Base-by-base conservation (phyloP, 2,113 vertebrate species). In the Chroicocephalus ridibundus region DNA sequence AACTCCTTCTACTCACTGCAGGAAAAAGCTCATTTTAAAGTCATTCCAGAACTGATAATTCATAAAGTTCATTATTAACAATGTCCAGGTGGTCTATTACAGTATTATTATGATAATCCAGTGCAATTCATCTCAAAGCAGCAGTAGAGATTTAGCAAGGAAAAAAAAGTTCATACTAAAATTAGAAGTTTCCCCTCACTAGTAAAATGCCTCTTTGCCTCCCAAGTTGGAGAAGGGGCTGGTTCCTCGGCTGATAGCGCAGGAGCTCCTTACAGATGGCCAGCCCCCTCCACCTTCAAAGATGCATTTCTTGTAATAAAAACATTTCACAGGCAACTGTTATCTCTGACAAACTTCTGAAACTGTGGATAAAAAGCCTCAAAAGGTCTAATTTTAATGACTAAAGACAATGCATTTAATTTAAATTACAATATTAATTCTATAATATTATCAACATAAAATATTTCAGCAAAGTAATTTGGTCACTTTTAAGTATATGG, bases 51-150 rank as follows among this genome's bases (percentile, higher is more conserved):
- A 69, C 22, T 25, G 25, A 21, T 58, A 65, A 46, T 88, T 82
- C 70, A 83, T 86, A 20, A 82, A 70, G 38, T n/a, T 78, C 26
- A 31, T 70, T 68, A 88, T 70, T 88, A 94, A n/a, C 58, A 85
- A 69, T 34, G 44, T 86, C 70, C 57, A 91, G 58, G 46, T 80
- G 42, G 65, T 76, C 82, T 76, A 77, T 76, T 86, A 78, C 17
- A 86, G 44, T 32, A 77, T 76, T 91, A 79, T 66, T 47, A 90
- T 2, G 4, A 27, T 42, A 93, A 94, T 80, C 46, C 51, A 74
- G 54, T 54, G 27, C 46, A 94, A 61, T 90, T 90, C 11, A 93
- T 92, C 54, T 82, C 87, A 80, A 77, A 80, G 75, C 27, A 91
- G 25, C 75, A 85, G 6, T 0, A 75, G 26, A 88, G 8, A 78